Base-by-base conservation (phyloP, 2,797 vertebrate genomes). In the Enteromius fasciolatus region DNA sequence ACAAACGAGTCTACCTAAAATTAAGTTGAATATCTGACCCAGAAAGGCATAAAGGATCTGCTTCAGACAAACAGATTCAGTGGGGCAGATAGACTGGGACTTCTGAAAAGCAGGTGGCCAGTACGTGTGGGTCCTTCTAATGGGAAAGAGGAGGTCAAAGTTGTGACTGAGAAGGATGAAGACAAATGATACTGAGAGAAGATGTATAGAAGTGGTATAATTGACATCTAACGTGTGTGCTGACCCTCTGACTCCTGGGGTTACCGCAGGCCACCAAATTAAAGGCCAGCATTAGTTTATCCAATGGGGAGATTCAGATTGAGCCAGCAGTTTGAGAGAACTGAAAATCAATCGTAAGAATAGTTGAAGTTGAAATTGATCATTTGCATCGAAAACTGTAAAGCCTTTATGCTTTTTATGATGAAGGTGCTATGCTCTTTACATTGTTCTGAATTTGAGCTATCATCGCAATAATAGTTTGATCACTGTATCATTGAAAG, bases 181-280 rank as follows among this genome's bases (percentile, higher is more conserved):
- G 95, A 95, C 93, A 92, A 94, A 95, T 94, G 91, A 91, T 90
- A 77, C 85, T 17, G n/a, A 83, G 73, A 85, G 87, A 69, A 89
- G 89, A 91, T 86, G 82, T 87, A 91, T 88, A 90, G 92, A 90
- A 90, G 88, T 87, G 90, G 87, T 91, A 85, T 94, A 95, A 95
- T 94, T 94, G 93, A 94, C 93, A 94, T 84, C 91, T 92, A 93
- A 93, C 90, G 85, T 84, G 87, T 87, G 91, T 57, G 63, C 88
- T 91, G 91, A 95, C 93, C 93, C 86, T 23, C 33, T 90, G 92
- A 93, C 91, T 89, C 70, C 52, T n/a, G 75, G 83, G 92, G 91
- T 93, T 91, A 91, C 88, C 44, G 25, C 63, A 78, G 89, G 89
- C 83, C 89, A 90, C 76, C 8, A 74, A 85, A 90, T 88, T 86